A percentile compares a stretch with the other conserved stretches of the same genome.
phyloP scores from a whole-genome alignment of 1,140 invertebrate genomes.

The Spodoptera litura region DNA sequence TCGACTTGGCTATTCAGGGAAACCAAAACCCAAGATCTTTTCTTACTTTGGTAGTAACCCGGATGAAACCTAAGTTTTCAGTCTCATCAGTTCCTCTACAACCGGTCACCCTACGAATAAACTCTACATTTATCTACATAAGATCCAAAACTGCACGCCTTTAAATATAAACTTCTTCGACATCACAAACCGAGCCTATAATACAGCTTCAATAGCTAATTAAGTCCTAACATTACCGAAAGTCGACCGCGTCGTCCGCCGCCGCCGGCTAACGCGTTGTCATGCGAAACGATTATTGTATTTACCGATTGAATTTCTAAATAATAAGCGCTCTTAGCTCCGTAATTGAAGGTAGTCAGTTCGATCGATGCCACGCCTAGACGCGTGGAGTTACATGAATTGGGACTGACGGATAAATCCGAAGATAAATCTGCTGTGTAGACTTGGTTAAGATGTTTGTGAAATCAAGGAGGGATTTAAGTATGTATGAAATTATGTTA shows the following conservation, averaged over 20 bases:
- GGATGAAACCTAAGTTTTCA: no score
- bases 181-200: background rate
- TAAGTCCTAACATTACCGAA: slow-evolving; percentile 53
- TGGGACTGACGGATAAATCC: slow-evolving; percentile 18
- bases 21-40: no score
- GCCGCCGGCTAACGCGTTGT: slow-evolving; percentile 56
- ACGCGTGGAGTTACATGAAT: background rate
- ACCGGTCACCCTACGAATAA: no score
- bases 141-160: no score
- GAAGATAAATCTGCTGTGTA: slow-evolving; percentile 41
- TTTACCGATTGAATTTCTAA: slow-evolving; percentile 73
- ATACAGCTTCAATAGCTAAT: slow-evolving; percentile 34
- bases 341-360: slow-evolving; percentile 71
- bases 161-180: no score
- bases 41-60: no score
- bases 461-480: no score
- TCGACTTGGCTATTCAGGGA: no score
- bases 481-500: no score
- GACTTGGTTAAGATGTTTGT: no score
- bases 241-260: slow-evolving; percentile 42
- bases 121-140: no score
- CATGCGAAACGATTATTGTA: slow-evolving; percentile 72
- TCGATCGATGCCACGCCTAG: slow-evolving; percentile 55
- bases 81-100: no score
- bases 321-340: slow-evolving; percentile 70